These are phyloP conservation scores for Anorthoa munda DNA, from an alignment of 2,888 invertebrate species.

Conservation along the genomic window DNA sequence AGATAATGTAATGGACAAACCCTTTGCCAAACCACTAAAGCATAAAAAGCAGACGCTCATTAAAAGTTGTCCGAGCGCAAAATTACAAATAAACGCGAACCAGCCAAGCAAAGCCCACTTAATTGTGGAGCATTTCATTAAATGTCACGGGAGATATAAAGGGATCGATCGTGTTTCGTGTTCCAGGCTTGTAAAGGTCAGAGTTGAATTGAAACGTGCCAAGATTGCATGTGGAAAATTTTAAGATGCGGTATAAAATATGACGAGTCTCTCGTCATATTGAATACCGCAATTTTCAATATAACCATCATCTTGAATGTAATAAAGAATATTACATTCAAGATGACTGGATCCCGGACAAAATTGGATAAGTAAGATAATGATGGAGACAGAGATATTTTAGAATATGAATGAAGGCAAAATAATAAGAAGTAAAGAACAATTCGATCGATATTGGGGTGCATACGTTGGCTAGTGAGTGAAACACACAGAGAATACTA, in stretches of 20 bases:
- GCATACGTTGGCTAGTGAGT: not conserved
- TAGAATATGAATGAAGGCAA: not conserved
- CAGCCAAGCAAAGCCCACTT: slow-evolving; percentile 39
- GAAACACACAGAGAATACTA: not conserved
- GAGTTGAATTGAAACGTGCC: slow-evolving; percentile 53
- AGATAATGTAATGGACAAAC: slow-evolving; percentile 3
- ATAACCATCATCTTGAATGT: no score
- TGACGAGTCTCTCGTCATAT: not conserved
- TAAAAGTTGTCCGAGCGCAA: slow-evolving; percentile 40
- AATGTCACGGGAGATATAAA: slow-evolving; percentile 61
- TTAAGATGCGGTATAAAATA: slow-evolving; percentile 25
- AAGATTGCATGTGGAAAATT: slow-evolving; percentile 41
- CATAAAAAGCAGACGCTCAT: slow-evolving; percentile 35
- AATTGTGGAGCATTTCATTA: slow-evolving; percentile 48
- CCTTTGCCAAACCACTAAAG: not conserved
- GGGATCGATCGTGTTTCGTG: slow-evolving; percentile 38
- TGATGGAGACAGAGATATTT: not conserved
- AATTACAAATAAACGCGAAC: slow-evolving; percentile 40
- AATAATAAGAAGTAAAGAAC: not conserved
- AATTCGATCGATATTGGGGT: not conserved
- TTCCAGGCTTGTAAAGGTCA: slow-evolving; percentile 61
- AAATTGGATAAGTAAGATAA: not conserved
- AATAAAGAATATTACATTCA: not conserved
- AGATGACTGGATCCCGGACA: not conserved
- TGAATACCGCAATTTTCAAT: no score